Evolutionary conservation across 2,888 invertebrate genomes (phyloP), one percentile per base, ranked within the genome.

Genomic region (Napeogenes sylphis): DNA sequence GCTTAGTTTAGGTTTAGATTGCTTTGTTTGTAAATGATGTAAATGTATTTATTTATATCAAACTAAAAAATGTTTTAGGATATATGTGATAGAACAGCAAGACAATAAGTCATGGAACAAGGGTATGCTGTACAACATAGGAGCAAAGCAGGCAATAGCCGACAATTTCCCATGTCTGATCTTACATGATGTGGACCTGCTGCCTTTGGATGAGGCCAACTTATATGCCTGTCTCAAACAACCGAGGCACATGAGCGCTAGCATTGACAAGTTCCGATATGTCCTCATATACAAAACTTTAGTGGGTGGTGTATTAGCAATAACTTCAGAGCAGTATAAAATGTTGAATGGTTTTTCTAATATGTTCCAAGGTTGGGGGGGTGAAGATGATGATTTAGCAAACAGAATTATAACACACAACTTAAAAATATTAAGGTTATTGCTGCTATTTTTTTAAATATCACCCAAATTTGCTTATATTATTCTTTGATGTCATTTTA

Each of bases 211-310:
- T 82, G 91, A 92, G 32, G 92, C 93, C 59, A 97, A 97, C 84
- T 91, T 98, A 59, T 98, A 98, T 82, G 95, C 93, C 0, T 98
- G 98, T 76, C 91, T 94, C 0, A 87, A 89, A 60, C 91, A 92
- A 71, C 98, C 98, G 0, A 90, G 98, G 2, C 98, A 98, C 79
- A 94, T 98, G 95, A 96, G 96, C 68, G 95, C 96, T 6, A 95
- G 95, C 71, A 91, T 98, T 45, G 97, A 98, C 85, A 94, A 93
- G 67, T 96, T 97, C 69, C 71, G 80, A 66, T 78, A 71, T 63
- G 78, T 79, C 10, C 65, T 82, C 12, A 72, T 77, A 0, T 87
- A 89, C 62, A 56, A 68, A 8, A 59, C 47, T 12, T 73, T 87
- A 10, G 81, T 82, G 3, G 91, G 91, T 2, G 91, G 91, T 0